Conservation (phyloP, 2,113 vertebrate genomes). For the Leptobrachium leishanense region DNA sequence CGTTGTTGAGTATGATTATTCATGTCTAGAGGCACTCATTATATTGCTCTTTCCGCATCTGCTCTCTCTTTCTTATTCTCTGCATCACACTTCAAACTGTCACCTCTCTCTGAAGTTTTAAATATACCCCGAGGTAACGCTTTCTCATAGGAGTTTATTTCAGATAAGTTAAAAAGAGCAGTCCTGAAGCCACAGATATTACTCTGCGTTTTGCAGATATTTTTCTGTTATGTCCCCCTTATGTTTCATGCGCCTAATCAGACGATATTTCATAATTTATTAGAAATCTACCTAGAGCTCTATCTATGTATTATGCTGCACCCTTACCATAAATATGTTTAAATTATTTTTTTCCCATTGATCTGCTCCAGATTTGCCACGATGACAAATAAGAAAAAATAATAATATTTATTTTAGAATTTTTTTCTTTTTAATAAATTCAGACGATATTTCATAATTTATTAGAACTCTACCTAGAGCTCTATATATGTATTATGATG, state of each 20-base stretch:
- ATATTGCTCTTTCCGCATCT: neutral
- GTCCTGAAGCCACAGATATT: neutral
- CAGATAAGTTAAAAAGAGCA: neutral
- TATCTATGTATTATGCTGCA: too few species aligned
- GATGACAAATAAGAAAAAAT: too few species aligned
- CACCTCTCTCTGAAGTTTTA: neutral
- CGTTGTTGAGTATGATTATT: neutral
- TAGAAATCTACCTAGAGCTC: too few species aligned
- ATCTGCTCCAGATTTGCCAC: too few species aligned
- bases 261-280: neutral
- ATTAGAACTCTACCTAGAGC: too few species aligned
- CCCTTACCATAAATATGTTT: too few species aligned
- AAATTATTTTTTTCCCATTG: too few species aligned
- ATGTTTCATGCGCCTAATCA: neutral
- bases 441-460: too few species aligned
- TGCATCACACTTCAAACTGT: neutral
- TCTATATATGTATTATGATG: too few species aligned
- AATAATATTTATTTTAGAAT: too few species aligned
- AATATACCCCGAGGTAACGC: neutral
- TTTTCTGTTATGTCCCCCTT: neutral
- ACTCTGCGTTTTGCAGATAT: neutral
- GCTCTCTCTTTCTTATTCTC: neutral
- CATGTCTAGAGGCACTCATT: neutral
- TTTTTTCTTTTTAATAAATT: too few species aligned
- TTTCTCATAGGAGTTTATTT: constrained; percentile 6